These are phyloP conservation scores for Clamator glandarius DNA, from an alignment of 2,797 vertebrate species.

Conservation along the genomic window DNA sequence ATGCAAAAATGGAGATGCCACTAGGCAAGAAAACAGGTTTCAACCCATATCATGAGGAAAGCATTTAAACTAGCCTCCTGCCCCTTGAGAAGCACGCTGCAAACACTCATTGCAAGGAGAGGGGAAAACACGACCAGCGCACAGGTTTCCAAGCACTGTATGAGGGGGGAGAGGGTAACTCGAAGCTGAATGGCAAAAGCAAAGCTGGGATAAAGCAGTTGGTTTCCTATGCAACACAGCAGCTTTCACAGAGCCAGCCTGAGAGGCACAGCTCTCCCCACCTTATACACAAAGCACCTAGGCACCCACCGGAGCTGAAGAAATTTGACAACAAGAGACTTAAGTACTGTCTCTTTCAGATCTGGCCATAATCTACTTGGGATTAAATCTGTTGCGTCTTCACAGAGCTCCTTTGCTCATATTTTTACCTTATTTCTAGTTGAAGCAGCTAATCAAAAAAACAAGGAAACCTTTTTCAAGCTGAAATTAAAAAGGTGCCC, in stretches of 20 bases:
- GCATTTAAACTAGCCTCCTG: not conserved
- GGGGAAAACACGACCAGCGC: rapidly evolving
- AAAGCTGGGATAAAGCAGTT: not conserved
- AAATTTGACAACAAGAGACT: not conserved
- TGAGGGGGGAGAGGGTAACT: not conserved
- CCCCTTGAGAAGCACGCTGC: rapidly evolving
- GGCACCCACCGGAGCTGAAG: not conserved
- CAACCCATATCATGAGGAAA: not conserved
- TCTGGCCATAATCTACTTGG: not conserved
- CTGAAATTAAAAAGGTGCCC: not conserved
- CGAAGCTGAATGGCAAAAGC: not conserved
- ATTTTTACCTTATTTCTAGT: not conserved
- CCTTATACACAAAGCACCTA: not conserved
- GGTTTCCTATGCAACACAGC: rapidly evolving
- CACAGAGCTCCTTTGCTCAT: not conserved
- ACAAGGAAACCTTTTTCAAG: not conserved
- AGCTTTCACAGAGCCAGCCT: not conserved
- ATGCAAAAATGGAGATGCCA: not conserved
- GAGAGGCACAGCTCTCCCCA: not conserved
- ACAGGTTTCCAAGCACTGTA: not conserved
- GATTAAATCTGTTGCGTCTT: not conserved
- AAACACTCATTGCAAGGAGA: not conserved
- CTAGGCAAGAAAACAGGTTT: not conserved
- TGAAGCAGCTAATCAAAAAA: not conserved
- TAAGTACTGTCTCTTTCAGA: not conserved